Evolutionary conservation across 2,113 vertebrate species (phyloP).

Genomic region (Sinocyclocheilus anshuiensis): DNA sequence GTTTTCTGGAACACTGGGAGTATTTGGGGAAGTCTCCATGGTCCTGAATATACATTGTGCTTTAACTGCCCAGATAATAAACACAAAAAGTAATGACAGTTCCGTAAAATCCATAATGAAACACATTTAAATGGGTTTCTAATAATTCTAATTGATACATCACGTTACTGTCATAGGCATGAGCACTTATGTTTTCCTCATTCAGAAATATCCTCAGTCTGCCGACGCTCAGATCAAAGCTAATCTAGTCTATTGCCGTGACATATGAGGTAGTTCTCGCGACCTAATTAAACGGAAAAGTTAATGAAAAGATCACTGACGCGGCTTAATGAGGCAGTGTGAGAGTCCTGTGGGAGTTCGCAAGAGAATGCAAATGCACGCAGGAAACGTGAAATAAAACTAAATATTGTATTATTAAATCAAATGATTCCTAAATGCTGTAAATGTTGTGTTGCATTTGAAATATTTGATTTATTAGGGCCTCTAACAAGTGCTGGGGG

Average conservation of each 20-base stretch:
- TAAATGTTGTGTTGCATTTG: background rate
- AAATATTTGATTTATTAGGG: background rate
- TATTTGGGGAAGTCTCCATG: background rate
- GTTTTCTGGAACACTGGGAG: background rate
- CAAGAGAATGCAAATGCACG: background rate
- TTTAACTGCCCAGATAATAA: background rate
- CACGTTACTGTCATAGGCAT: background rate
- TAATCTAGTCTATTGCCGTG: constrained; percentile 49
- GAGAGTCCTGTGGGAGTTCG: constrained; percentile 37
- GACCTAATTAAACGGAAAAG: constrained; percentile 62
- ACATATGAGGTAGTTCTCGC: constrained; percentile 60
- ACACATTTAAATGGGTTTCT: background rate
- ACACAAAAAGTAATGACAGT: background rate
- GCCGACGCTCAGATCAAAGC: constrained; percentile 49
- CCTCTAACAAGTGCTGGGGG: background rate
- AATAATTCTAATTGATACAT: background rate
- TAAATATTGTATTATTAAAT: too few species aligned
- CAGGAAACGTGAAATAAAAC: too few species aligned
- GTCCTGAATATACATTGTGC: background rate
- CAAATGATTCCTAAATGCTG: background rate
- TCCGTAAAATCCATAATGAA: background rate
- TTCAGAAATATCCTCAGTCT: background rate
- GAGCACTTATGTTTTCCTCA: background rate
- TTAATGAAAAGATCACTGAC: constrained; percentile 63
- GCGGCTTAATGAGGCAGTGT: constrained; percentile 54